phyloP scores from a whole-genome alignment of 2,797 vertebrate species.

The Decapterus maruadsi region DNA sequence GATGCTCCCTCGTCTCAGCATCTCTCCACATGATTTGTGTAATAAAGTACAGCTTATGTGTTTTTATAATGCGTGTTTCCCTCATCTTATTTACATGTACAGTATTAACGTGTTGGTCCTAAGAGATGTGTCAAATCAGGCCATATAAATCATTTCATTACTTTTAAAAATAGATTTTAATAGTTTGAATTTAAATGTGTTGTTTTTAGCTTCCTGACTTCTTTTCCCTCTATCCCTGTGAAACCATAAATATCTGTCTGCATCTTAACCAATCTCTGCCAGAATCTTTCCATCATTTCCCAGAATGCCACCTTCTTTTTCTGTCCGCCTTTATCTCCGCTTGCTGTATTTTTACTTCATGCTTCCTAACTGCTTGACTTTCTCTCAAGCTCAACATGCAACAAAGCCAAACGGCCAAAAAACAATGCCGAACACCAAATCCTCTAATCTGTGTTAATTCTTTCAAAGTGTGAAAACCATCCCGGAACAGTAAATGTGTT shows the following conservation, averaged over 20 bases:
- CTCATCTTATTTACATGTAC: background rate
- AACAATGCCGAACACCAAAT: constrained; percentile 65
- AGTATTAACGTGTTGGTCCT: background rate
- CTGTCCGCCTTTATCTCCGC: constrained; percentile 35
- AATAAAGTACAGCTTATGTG: background rate
- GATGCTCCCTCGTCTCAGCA: background rate
- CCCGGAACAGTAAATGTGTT: constrained; percentile 72
- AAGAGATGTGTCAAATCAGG: background rate
- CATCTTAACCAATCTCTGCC: background rate
- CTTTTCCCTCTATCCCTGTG: background rate
- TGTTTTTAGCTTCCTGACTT: background rate
- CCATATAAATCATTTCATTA: background rate
- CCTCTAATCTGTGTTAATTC: constrained; percentile 73
- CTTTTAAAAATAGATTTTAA: background rate
- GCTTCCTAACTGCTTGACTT: constrained; percentile 2
- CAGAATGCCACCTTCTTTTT: constrained; percentile 33
- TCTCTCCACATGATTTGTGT: background rate
- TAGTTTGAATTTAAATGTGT: background rate
- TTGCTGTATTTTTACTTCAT: constrained; percentile 19
- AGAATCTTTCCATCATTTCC: constrained; percentile 30
- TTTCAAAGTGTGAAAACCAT: constrained; percentile 69
- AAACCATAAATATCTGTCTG: constrained; percentile 1
- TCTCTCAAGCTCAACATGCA: constrained; percentile 29
- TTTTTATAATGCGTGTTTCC: background rate
- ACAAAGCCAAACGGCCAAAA: constrained; percentile 53